Percentiles rank a stretch among this genome's conserved stretches.
phyloP scores from a whole-genome alignment of 2,113 vertebrate genomes.

The Uria lomvia region DNA sequence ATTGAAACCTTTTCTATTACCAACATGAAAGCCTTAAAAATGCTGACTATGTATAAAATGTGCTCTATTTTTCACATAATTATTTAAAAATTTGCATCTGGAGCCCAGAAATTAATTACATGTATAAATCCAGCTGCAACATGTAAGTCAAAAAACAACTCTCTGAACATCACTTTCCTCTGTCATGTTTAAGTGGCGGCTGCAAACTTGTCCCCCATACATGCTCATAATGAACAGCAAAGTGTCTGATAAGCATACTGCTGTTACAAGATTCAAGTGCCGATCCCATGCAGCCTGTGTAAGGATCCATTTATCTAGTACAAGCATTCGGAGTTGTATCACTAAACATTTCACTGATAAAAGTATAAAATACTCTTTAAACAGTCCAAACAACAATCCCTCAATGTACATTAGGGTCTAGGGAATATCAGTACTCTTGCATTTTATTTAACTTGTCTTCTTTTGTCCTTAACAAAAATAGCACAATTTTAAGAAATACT shows the following conservation, averaged over 20 bases:
- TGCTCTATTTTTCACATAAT: not conserved
- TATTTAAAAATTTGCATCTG: not conserved
- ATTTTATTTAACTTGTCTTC: not conserved
- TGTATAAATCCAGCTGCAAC: not conserved
- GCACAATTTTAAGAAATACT: not conserved
- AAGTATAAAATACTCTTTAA: not conserved
- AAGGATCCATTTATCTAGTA: not conserved
- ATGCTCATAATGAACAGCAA: accelerated
- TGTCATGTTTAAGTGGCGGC: not conserved
- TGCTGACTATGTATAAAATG: not conserved
- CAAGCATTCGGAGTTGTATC: not conserved
- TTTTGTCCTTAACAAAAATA: not conserved
- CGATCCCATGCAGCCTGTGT: not conserved
- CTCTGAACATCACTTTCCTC: not conserved
- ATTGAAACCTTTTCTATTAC: not conserved
- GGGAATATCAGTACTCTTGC: not conserved
- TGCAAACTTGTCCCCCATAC: not conserved
- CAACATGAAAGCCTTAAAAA: not conserved
- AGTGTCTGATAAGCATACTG: accelerated
- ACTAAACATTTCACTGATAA: not conserved
- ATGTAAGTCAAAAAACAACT: not conserved
- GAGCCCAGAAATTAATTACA: not conserved
- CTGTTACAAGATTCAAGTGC: not conserved
- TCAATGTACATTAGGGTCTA: not conserved
- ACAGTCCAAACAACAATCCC: accelerated